phyloP scores from a whole-genome alignment of 2,797 vertebrate genomes.

The Coluber constrictor region DNA sequence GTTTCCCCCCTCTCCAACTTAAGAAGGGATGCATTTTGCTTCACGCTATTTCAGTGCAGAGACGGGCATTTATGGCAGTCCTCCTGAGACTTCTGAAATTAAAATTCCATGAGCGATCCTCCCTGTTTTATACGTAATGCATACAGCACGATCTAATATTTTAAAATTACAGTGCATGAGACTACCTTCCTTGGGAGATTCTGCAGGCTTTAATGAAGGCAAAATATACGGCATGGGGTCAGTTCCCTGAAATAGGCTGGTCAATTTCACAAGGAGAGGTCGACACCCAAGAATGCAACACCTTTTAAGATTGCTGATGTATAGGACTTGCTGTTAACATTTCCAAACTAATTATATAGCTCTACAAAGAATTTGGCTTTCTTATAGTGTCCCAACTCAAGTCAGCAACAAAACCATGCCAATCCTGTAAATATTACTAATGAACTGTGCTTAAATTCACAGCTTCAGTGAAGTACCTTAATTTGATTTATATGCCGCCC shows the following conservation, averaged over 20 bases:
- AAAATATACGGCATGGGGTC: slow-evolving; percentile 5
- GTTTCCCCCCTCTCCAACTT: no score
- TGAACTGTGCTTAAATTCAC: background rate
- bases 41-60: background rate
- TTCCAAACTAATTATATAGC: background rate
- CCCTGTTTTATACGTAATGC: background rate
- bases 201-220: background rate
- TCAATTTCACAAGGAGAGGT: background rate
- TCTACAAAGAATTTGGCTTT: background rate
- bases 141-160: background rate
- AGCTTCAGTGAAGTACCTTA: background rate
- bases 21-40: background rate
- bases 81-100: background rate
- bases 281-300: background rate
- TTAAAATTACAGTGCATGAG: background rate
- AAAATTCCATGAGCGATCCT: background rate
- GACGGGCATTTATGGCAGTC: background rate
- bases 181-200: background rate
- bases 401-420: background rate
- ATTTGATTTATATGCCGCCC: no score
- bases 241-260: slow-evolving; percentile 27
- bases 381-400: background rate
- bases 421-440: background rate
- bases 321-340: background rate
- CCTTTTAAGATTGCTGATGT: background rate